Base-by-base conservation (phyloP, 2,888 invertebrate genomes). In the Pocota personata region DNA sequence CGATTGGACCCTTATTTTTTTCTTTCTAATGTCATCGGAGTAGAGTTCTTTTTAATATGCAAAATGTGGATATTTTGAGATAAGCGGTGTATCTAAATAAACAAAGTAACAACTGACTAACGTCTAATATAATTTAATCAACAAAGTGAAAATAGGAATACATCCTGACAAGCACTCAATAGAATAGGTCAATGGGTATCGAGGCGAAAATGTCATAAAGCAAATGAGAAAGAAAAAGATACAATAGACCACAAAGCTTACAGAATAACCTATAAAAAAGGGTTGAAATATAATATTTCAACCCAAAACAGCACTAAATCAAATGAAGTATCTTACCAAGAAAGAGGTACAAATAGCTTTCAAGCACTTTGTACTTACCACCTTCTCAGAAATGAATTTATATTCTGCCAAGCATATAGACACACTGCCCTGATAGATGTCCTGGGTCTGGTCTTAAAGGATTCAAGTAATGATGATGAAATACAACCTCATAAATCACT, bases 391-490 rank as follows among this genome's bases (percentile, higher is more conserved):
- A 50, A 8, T 3, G 46, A 69, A 58, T 73, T 52, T 66, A 57
- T 57, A 27, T 35, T 14, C 5, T 57, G n/a, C 43, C 46, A 35
- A 30, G n/a, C 60, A 5, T 21, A 52, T 27, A 30, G 10, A 57
- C 72, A 64, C 37, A 50, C 46, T 0, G 10, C 30, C n/a, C 21
- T 67, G 16, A 43, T n/a, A 48, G 50, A n/a, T 40, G 32, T 66
- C 40, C 21, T 40, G 21, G 58, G 24, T 12, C 64, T 72, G 48
- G 73, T 32, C 40, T 71, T 71, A 76, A 77, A 77, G 82, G 71
- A 57, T 71, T 82, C 48, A 64, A 57, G 57, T 76, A 82, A 76
- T 77, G 77, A 72, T 82, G 82, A 72, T 77, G 58, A 66, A 82
- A 72, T 21, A 60, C 43, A 72, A 12, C 30, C 50, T 27, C 50